Conservation (phyloP, 2,888 invertebrate species). For the Cynaeus angustus region DNA sequence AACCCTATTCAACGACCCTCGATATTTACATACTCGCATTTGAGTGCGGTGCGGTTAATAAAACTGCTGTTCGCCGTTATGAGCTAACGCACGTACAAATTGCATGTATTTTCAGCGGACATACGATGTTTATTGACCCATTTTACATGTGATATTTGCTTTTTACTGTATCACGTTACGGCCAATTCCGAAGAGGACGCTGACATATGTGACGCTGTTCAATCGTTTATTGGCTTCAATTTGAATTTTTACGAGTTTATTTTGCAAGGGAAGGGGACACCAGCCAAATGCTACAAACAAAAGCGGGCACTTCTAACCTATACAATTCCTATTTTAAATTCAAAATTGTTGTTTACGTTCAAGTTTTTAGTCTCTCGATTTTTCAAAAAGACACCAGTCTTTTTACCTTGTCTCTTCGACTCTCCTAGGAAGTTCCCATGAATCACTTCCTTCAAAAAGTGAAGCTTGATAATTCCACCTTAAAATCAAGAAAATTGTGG, state of each 20-base stretch:
- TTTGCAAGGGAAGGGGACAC: neutral
- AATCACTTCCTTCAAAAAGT: too few species aligned
- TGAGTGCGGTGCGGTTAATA: constrained; percentile 58
- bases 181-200: constrained; percentile 19
- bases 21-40: constrained; percentile 55
- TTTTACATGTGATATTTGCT: constrained; percentile 67
- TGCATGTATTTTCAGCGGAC: constrained; percentile 62
- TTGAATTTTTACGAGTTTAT: constrained; percentile 23
- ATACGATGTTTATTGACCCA: constrained; percentile 65
- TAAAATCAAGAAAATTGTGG: too few species aligned
- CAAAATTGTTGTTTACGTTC: too few species aligned
- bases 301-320: too few species aligned
- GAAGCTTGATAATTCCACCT: too few species aligned
- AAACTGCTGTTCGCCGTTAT: constrained; percentile 55
- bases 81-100: constrained; percentile 62
- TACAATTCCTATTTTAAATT: too few species aligned
- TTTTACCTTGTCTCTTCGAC: too few species aligned
- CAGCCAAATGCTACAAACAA: neutral
- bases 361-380: too few species aligned
- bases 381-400: too few species aligned
- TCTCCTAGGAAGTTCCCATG: too few species aligned
- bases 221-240: constrained; percentile 25
- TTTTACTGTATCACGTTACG: constrained; percentile 59
- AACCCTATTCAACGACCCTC: constrained; percentile 47
- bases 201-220: constrained; percentile 34